Base-by-base conservation (phyloP, 2,113 vertebrate genomes). In the Chinchilla lanigera region DNA sequence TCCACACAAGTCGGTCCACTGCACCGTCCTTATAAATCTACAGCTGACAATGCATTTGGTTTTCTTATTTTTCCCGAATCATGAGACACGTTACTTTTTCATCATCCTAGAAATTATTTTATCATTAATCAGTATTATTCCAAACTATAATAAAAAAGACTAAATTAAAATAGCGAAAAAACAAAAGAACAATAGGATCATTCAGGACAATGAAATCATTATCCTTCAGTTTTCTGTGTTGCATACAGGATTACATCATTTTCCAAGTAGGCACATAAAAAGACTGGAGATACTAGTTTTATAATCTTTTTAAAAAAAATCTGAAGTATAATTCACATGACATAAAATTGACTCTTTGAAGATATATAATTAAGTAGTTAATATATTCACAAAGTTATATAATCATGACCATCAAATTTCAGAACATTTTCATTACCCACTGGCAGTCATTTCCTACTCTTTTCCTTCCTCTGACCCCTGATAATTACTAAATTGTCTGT, bases 91-190 rank as follows among this genome's bases (percentile, higher is more conserved):
- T 78, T 81, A 5, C 5, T 38, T 89, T 88, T 82, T 75, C 22
- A 77, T 67, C 14, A 89, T 54, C 28, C 33, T 58, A 86, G 28
- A n/a, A 84, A 77, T 83, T 50, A 69, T 38, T 90, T 87, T 85
- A 75, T 30, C 16, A 16, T 69, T 90, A 73, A 30, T 33, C 3
- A 71, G 14, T 28, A 61, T 71, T n/a, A 73, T 8, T 11, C 44
- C 22, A 33, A 95, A 56, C 56, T 81, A 58, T 56, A 58, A 65
- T 78, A 69, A 92, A 92, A 94, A 90, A 88, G 26, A 83, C 52
- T 35, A 77, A 93, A 82, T 14, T 24, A 86, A 60, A 61, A 80
- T 28, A 93, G 30, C 80, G n/a, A 41, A 19, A 84, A 91, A 52
- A 81, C 3, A 82, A 60, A 96, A 73, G 44, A 94, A 78, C 5